Percentiles rank a stretch among this genome's conserved stretches.
phyloP scores from a whole-genome alignment of 2,113 vertebrate genomes.

The Smithornis capensis region DNA sequence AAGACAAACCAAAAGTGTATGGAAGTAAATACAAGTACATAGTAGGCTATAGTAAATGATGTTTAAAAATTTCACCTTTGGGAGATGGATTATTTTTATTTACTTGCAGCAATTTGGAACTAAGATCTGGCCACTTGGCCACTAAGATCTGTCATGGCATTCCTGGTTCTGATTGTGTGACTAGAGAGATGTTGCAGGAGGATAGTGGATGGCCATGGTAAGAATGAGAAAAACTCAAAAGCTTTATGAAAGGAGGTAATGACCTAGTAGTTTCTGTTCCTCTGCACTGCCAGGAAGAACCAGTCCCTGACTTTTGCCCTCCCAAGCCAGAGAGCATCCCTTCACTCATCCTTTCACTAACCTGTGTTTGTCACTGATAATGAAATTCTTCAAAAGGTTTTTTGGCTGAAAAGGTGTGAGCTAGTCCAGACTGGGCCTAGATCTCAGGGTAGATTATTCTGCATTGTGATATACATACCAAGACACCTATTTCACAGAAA shows the following conservation, averaged over 20 bases:
- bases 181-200: neutral
- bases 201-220: neutral
- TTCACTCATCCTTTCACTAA: neutral
- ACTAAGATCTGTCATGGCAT: neutral
- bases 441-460: neutral
- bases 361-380: neutral
- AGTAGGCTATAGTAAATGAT: neutral
- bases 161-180: neutral
- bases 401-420: neutral
- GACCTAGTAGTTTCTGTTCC: neutral
- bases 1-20: neutral
- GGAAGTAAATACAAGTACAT: constrained; percentile 1
- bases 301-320: neutral
- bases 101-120: neutral
- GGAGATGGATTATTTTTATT: neutral
- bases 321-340: neutral
- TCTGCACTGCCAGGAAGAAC: neutral
- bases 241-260: neutral
- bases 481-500: neutral
- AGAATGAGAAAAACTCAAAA: neutral
- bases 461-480: neutral
- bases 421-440: neutral
- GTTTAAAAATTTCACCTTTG: neutral
- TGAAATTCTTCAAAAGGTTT: neutral
- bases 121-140: too few relatives aligned